Evolutionary conservation across 2,888 invertebrate species (phyloP).

Genomic region (Epsilonema sp.): DNA sequence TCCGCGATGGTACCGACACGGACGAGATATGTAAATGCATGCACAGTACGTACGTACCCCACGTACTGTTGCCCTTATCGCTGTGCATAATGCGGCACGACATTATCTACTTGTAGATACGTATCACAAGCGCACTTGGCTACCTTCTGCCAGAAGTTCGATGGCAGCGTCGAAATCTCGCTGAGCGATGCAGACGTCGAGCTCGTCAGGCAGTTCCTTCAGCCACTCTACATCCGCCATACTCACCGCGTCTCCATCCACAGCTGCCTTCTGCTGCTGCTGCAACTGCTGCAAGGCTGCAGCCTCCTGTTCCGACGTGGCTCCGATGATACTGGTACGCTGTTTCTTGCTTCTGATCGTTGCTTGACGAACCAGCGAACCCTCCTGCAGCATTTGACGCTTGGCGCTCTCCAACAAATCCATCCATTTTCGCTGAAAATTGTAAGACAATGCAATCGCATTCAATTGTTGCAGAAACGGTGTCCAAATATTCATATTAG

Average conservation of each 20-base stretch:
- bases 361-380: slow-evolving; percentile 18
- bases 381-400: slow-evolving; percentile 42
- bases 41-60: too few species aligned
- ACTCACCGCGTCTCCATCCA: background rate
- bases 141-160: slow-evolving; percentile 48
- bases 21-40: too few species aligned
- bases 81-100: too few species aligned
- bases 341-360: slow-evolving; percentile 7
- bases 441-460: background rate
- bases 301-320: too few species aligned
- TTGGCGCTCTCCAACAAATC: slow-evolving; percentile 76
- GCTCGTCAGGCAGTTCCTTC: slow-evolving; percentile 67
- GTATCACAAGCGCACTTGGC: too few species aligned
- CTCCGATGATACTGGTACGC: too few species aligned
- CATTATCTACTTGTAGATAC: too few species aligned
- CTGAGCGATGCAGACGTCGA: slow-evolving; percentile 83
- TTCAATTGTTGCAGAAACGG: too few species aligned
- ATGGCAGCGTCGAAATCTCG: slow-evolving; percentile 83
- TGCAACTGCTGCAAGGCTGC: background rate
- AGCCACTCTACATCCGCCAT: slow-evolving; percentile 45
- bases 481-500: too few species aligned
- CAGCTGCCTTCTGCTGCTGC: background rate
- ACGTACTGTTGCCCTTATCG: too few species aligned
- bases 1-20: too few species aligned
- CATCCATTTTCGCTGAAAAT: slow-evolving; percentile 62